These are phyloP conservation scores for Spodoptera littoralis DNA, from an alignment of 2,888 invertebrate species.

Conservation along the genomic window DNA sequence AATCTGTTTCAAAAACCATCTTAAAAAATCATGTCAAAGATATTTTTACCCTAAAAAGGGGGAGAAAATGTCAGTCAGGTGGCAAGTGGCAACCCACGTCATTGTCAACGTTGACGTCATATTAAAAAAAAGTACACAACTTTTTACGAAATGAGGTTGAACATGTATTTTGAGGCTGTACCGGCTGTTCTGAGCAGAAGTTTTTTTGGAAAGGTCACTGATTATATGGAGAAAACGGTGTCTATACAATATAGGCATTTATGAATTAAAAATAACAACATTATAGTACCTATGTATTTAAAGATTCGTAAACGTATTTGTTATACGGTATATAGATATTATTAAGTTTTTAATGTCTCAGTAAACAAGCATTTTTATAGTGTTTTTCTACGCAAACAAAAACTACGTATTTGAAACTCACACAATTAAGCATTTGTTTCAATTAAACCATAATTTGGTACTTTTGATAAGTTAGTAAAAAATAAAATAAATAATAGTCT, in stretches of 20 bases:
- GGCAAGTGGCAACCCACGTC: conserved; percentile 49
- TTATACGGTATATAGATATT: no score
- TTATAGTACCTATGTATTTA: no score
- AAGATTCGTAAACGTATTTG: no score
- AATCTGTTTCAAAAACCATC: background rate
- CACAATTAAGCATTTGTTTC: no score
- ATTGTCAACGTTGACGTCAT: conserved; percentile 51
- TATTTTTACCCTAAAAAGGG: conserved; percentile 46
- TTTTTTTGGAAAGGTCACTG: conserved; percentile 25
- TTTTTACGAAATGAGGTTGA: conserved; percentile 43
- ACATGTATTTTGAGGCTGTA: conserved; percentile 27
- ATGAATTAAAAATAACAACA: background rate
- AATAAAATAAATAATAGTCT: no score
- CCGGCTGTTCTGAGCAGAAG: conserved; percentile 12
- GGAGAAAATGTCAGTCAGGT: conserved; percentile 40
- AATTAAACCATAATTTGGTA: no score
- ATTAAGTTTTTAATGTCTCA: no score
- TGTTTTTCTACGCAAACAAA: no score
- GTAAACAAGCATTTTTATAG: no score
- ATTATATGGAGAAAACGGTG: conserved; percentile 7
- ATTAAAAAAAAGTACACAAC: conserved; percentile 54
- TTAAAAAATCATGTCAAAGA: conserved; percentile 35
- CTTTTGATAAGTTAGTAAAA: no score
- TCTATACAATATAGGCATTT: background rate
- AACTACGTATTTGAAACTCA: no score